Evolutionary conservation across 1,140 invertebrate genomes (phyloP), one percentile per base, ranked within the genome.

Genomic region (Microplitis demolitor): DNA sequence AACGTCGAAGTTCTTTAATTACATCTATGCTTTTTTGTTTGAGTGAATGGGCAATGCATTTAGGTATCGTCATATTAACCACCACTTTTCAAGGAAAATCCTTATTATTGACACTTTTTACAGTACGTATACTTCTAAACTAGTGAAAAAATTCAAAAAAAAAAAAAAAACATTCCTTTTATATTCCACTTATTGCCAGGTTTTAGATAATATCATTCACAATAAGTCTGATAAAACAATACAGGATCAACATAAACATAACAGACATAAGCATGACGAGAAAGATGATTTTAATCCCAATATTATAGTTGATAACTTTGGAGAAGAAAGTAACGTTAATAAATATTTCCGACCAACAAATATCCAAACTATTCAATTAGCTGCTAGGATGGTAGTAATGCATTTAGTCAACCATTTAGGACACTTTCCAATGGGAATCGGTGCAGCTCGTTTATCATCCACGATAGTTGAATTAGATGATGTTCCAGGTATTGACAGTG

Each of bases 381-480:
- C 92, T 71, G 92, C 92, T 2, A 91, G 91, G 81, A 91, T 91
- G 78, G 91, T 89, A 78, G 87, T 94, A 71, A 90, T 91, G 79
- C 95, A 97, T 88, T 87, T 97, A 74, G 90, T 97, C 1, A 96
- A 95, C 77, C 94, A 97, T 85, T 79, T 97, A 60, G 93, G 93
- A 24, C 95, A 97, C 80, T 97, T 97, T 87, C 96, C 96, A 4
- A 93, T 96, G 91, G 92, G 92, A 14, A 94, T 95, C 69, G 96
- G 96, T 6, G 94, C 96, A 0, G 90, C 94, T 0, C 88, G 93
- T 16, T 87, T 97, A 11, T 93, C 93, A 73, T 97, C 95, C 1
- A 88, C 94, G 76, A 95, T 98, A 2, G 94, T 94, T 72, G 97
- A 99, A 87, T 92, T 96, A 76, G 96, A 98, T 83, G 97, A 99